Percentiles rank a stretch among this genome's conserved stretches.
phyloP scores from a whole-genome alignment of 2,888 invertebrate species.

The Trissonchulus sp. region DNA sequence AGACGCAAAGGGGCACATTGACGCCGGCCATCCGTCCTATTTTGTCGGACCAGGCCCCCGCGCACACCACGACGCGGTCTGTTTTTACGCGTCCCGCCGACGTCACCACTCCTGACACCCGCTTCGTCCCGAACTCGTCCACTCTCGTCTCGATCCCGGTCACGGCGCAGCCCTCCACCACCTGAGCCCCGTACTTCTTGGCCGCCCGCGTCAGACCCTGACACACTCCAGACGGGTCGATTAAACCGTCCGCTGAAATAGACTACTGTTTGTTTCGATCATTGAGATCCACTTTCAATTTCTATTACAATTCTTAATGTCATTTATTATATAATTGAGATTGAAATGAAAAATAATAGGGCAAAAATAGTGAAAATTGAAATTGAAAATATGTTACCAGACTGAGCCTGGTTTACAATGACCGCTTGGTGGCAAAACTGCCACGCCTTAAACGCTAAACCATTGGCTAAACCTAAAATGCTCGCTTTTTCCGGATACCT shows the following conservation, averaged over 20 bases:
- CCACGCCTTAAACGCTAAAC: too few relatives aligned
- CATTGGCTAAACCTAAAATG: too few relatives aligned
- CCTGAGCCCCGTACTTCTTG: not conserved
- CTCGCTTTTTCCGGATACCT: too few relatives aligned
- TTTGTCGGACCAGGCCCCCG: constrained; percentile 73
- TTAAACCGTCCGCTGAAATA: constrained; percentile 65
- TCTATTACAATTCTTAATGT: too few relatives aligned
- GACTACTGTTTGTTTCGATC: too few relatives aligned
- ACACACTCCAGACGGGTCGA: constrained; percentile 76
- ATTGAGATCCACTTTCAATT: too few relatives aligned
- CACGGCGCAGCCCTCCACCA: constrained; percentile 19
- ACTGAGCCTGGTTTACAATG: too few relatives aligned
- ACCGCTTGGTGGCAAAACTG: too few relatives aligned
- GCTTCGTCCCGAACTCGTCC: constrained; percentile 62
- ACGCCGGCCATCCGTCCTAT: constrained; percentile 66
- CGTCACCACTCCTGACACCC: constrained; percentile 71
- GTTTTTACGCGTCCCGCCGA: constrained; percentile 69
- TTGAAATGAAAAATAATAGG: too few relatives aligned
- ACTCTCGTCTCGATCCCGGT: constrained; percentile 65
- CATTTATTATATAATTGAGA: too few relatives aligned
- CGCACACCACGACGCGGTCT: constrained; percentile 70
- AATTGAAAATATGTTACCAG: too few relatives aligned
- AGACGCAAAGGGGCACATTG: constrained; percentile 68
- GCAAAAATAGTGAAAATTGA: too few relatives aligned
- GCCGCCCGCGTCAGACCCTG: constrained; percentile 65